A percentile compares a stretch with the other conserved stretches of the same genome.
Evolutionary conservation across 2,888 invertebrate genomes (phyloP).

Genomic region (Emesis castigata): DNA sequence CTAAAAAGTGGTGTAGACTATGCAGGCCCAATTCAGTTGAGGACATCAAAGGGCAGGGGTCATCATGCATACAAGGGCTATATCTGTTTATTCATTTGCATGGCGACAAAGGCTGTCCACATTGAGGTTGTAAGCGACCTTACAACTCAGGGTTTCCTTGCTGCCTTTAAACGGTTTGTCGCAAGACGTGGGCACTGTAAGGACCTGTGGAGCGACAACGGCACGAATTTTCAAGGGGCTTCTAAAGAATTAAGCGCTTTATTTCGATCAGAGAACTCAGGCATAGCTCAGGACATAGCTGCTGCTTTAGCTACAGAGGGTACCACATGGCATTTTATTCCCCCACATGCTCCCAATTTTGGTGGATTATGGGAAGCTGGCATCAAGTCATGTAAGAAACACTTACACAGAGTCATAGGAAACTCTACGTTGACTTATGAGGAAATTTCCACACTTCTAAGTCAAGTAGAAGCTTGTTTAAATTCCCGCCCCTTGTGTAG

Average conservation of each 20-base stretch:
- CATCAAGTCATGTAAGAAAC: slow-evolving; percentile 22
- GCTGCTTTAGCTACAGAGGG: no score
- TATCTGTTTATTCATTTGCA: no score
- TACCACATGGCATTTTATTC: no score
- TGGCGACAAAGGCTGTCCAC: slow-evolving; percentile 21
- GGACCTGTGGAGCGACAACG: slow-evolving; percentile 43
- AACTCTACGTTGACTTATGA: slow-evolving; percentile 43
- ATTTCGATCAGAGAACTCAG: no score
- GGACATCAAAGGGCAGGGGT: no score
- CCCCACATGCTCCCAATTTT: no score
- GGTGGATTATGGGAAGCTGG: no score
- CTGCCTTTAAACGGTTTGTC: slow-evolving; percentile 49
- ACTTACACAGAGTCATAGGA: slow-evolving; percentile 36
- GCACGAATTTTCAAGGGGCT: slow-evolving; percentile 53
- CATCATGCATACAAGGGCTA: no score
- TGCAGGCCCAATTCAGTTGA: no score
- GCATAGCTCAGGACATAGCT: no score
- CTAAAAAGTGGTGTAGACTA: background rate
- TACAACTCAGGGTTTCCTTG: slow-evolving; percentile 38
- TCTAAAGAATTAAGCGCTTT: slow-evolving; percentile 17
- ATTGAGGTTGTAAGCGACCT: slow-evolving; percentile 41
- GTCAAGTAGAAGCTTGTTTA: slow-evolving; percentile 56
- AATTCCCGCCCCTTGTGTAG: slow-evolving; percentile 45
- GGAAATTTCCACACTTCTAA: slow-evolving; percentile 42
- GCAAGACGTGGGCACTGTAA: slow-evolving; percentile 46